Percentiles rank a stretch among this genome's conserved stretches.
Conservation (phyloP, 2,797 vertebrate genomes). For the Lemur catta region DNA sequence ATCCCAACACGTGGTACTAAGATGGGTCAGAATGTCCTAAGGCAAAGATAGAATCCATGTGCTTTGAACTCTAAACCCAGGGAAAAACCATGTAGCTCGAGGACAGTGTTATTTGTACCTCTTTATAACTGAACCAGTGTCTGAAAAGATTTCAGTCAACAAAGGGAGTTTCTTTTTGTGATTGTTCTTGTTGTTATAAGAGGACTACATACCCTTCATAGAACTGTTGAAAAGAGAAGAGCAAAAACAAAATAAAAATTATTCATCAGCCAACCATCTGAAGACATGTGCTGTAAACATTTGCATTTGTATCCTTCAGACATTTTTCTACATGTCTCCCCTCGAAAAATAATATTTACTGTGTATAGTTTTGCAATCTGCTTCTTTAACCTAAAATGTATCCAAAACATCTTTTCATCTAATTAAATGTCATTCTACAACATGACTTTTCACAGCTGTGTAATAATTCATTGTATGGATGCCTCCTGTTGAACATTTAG, state of each 20-base stretch:
- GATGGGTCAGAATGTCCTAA: neutral
- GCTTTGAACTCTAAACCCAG: conserved; percentile 4
- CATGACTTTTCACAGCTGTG: neutral
- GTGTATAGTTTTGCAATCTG: neutral
- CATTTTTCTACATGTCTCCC: neutral
- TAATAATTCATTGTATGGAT: neutral
- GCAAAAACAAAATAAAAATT: neutral
- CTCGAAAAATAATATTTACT: neutral
- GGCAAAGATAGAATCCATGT: neutral
- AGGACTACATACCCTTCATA: neutral
- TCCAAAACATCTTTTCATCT: neutral
- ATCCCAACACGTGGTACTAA: neutral
- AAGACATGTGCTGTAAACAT: neutral
- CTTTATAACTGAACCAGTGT: neutral
- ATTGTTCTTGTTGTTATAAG: neutral
- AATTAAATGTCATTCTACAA: neutral
- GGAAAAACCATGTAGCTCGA: neutral
- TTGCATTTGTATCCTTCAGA: neutral
- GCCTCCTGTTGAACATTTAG: neutral
- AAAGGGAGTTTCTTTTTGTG: neutral
- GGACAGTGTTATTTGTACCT: neutral
- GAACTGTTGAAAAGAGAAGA: neutral
- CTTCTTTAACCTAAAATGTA: conserved; percentile 39
- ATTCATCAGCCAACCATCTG: neutral
- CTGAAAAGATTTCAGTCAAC: neutral